These are phyloP conservation scores for Hypomecis punctinalis DNA, from an alignment of 2,888 invertebrate genomes.

Conservation along the genomic window DNA sequence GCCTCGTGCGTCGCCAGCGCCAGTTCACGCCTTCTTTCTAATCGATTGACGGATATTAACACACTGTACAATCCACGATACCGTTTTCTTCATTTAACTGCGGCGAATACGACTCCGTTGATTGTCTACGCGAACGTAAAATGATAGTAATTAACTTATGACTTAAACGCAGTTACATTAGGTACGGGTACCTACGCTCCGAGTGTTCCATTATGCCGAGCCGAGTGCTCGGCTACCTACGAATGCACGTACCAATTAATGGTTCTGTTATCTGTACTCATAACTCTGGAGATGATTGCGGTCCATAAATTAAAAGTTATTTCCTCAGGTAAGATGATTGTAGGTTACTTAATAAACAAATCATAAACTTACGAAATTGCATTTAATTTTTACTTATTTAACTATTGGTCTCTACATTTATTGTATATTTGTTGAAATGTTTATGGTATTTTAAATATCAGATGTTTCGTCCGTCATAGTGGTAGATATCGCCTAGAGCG, in stretches of 20 bases:
- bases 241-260: constrained; percentile 41
- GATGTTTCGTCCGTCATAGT: background rate
- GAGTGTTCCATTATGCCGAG: constrained; percentile 33
- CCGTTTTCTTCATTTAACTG: constrained; percentile 47
- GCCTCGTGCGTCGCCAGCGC: constrained; percentile 19
- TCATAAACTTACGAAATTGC: constrained; percentile 23
- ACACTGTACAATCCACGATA: constrained; percentile 51
- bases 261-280: constrained; percentile 41
- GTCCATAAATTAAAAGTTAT: constrained; percentile 38
- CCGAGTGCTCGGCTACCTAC: constrained; percentile 26
- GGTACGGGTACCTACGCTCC: constrained; percentile 11
- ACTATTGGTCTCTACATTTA: constrained; percentile 11
- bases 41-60: constrained; percentile 58
- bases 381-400: constrained; percentile 16
- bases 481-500: background rate
- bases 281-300: constrained; percentile 39
- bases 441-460: constrained; percentile 3
- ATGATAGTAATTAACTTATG: constrained; percentile 44
- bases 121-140: constrained; percentile 42
- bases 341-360: constrained; percentile 31
- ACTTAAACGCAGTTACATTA: constrained; percentile 41
- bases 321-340: constrained; percentile 29
- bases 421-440: constrained; percentile 3
- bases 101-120: constrained; percentile 32
- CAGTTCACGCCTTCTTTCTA: constrained; percentile 50